Evolutionary conservation across 2,888 invertebrate species (phyloP).

Genomic region (Nudaria mundana): DNA sequence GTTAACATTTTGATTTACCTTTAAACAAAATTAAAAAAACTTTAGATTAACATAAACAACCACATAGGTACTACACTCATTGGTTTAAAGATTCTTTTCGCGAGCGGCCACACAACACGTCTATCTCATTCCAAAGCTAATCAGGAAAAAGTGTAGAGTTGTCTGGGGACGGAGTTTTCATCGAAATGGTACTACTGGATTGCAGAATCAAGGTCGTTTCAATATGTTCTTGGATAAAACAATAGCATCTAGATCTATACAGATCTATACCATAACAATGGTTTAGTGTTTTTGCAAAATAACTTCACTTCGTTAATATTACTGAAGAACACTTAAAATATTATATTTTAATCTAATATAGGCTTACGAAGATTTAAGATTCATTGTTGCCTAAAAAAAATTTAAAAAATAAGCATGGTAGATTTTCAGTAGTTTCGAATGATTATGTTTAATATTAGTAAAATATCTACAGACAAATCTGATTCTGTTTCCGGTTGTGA

Average conservation of each 20-base stretch:
- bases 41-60: constrained; percentile 6
- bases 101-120: constrained; percentile 32
- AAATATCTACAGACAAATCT: too few species aligned
- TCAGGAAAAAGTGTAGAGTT: constrained; percentile 49
- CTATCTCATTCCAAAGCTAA: constrained; percentile 45
- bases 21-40: constrained; percentile 38
- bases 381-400: too few species aligned
- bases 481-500: too few species aligned
- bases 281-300: too few species aligned
- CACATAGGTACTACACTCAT: constrained; percentile 11
- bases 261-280: too few species aligned
- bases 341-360: too few species aligned
- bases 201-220: constrained; percentile 32
- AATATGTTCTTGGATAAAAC: constrained; percentile 38
- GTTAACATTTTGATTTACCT: constrained; percentile 63
- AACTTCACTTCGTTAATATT: too few species aligned
- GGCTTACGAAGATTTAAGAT: too few species aligned
- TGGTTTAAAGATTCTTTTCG: constrained; percentile 13
- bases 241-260: constrained; percentile 30
- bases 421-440: too few species aligned
- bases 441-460: too few species aligned
- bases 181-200: constrained; percentile 42
- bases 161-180: constrained; percentile 38
- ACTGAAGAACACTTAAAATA: too few species aligned
- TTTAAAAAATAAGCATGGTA: too few species aligned